These are phyloP conservation scores for Syrmaticus mikado DNA, from an alignment of 2,113 vertebrate species.

Conservation along the genomic window DNA sequence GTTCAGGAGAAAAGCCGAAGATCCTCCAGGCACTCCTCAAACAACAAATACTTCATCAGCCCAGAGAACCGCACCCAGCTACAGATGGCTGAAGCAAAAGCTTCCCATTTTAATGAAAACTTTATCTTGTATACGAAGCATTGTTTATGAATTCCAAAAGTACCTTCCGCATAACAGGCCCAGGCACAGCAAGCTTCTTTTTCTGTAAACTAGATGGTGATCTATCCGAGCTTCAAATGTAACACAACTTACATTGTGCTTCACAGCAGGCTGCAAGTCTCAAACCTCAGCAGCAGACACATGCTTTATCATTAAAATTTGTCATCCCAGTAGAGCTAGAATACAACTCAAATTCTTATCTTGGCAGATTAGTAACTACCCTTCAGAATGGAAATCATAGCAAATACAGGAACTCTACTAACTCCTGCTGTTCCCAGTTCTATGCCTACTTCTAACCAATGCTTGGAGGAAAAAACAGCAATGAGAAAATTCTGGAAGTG, in stretches of 20 bases:
- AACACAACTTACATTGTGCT: not conserved
- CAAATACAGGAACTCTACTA: not conserved
- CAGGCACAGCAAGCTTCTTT: conserved; percentile 17
- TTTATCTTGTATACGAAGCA: conserved; percentile 35
- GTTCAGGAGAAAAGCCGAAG: not conserved
- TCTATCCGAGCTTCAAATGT: not conserved
- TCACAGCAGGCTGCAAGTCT: not conserved
- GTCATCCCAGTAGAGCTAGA: not conserved
- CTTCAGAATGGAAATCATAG: not conserved
- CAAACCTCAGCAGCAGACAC: not conserved
- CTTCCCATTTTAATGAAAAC: conserved; percentile 40
- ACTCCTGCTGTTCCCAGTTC: not conserved
- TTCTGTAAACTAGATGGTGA: not conserved
- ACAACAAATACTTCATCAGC: conserved; percentile 37
- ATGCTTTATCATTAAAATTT: not conserved
- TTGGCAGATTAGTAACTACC: not conserved
- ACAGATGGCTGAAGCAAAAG: conserved; percentile 43
- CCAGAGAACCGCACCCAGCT: conserved; percentile 12
- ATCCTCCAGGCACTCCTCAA: not conserved
- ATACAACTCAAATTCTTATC: not conserved
- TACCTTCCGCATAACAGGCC: not conserved
- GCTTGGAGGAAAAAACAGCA: not conserved
- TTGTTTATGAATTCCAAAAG: conserved; percentile 52
- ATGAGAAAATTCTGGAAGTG: not conserved
- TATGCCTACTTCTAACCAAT: not conserved